A percentile compares a stretch with the other conserved stretches of the same genome.
Conservation (phyloP, 2,797 vertebrate genomes). For the Hoplostethus atlanticus region DNA sequence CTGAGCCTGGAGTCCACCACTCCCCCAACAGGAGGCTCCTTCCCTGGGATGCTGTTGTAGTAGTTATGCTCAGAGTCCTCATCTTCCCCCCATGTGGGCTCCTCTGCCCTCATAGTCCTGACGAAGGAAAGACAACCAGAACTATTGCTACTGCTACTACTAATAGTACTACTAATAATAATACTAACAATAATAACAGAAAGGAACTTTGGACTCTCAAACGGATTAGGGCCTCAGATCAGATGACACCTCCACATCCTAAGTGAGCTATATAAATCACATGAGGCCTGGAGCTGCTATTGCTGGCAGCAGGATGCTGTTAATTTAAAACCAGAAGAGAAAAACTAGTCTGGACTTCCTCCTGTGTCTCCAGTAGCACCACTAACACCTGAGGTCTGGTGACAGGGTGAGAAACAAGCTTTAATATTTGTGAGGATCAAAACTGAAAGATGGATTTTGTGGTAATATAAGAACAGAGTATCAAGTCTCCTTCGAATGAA, state of each 20-base stretch:
- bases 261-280: slow-evolving; percentile 41
- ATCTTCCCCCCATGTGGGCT: slow-evolving; percentile 88
- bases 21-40: slow-evolving; percentile 93
- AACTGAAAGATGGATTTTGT: slow-evolving; percentile 19
- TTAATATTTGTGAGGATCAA: slow-evolving; percentile 29
- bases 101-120: slow-evolving; percentile 86
- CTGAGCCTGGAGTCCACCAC: slow-evolving; percentile 92
- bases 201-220: slow-evolving; percentile 23
- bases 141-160: neutral
- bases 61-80: slow-evolving; percentile 92
- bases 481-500: slow-evolving; percentile 31
- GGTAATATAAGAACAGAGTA: slow-evolving; percentile 36
- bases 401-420: slow-evolving; percentile 1
- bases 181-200: neutral
- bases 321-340: slow-evolving; percentile 51
- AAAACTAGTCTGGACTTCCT: neutral
- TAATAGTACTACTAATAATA: neutral
- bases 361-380: slow-evolving; percentile 16
- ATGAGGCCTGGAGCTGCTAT: slow-evolving; percentile 14
- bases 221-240: slow-evolving; percentile 34
- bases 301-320: slow-evolving; percentile 32
- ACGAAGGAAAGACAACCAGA: neutral
- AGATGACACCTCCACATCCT: slow-evolving; percentile 51
- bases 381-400: slow-evolving; percentile 23
- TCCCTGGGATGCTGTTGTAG: slow-evolving; percentile 98